These are phyloP conservation scores for Petrophora chlorosata DNA, from an alignment of 2,888 invertebrate species.

Conservation along the genomic window DNA sequence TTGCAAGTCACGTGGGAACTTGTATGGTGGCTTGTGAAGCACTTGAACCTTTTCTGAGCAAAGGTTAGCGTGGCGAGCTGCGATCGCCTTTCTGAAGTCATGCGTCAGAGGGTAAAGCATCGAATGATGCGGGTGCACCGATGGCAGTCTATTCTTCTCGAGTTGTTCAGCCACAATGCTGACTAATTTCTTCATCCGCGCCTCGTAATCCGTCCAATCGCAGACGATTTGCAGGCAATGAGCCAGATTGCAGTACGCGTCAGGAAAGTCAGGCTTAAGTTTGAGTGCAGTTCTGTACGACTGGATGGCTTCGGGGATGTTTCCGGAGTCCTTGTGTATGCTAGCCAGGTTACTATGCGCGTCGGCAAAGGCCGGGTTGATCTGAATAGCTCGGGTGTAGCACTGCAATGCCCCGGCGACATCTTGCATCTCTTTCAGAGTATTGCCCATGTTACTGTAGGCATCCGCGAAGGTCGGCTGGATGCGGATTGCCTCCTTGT, in stretches of 20 bases:
- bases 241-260: constrained; percentile 99
- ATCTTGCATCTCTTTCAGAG: constrained; percentile 99
- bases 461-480: constrained; percentile 99
- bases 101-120: constrained; percentile 99
- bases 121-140: constrained; percentile 99
- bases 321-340: constrained; percentile 99
- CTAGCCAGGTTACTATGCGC: constrained; percentile 99
- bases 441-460: constrained; percentile 99
- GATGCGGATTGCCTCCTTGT: constrained; percentile 99
- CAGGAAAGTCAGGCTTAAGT: constrained; percentile 99
- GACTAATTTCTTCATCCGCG: constrained; percentile 97
- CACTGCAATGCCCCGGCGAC: constrained; percentile 98
- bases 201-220: constrained; percentile 99
- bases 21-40: constrained; percentile 95
- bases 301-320: constrained; percentile 99
- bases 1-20: constrained; percentile 88
- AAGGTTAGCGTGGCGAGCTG: constrained; percentile 97
- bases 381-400: constrained; percentile 98
- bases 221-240: constrained; percentile 99
- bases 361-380: constrained; percentile 99
- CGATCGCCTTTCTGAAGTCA: constrained; percentile 97
- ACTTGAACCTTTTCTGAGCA: constrained; percentile 99
- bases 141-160: constrained; percentile 97
- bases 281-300: constrained; percentile 98
- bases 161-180: constrained; percentile 98